These are phyloP conservation scores for Liolophura sinensis DNA, from an alignment of 1,140 invertebrate species.

Conservation along the genomic window DNA sequence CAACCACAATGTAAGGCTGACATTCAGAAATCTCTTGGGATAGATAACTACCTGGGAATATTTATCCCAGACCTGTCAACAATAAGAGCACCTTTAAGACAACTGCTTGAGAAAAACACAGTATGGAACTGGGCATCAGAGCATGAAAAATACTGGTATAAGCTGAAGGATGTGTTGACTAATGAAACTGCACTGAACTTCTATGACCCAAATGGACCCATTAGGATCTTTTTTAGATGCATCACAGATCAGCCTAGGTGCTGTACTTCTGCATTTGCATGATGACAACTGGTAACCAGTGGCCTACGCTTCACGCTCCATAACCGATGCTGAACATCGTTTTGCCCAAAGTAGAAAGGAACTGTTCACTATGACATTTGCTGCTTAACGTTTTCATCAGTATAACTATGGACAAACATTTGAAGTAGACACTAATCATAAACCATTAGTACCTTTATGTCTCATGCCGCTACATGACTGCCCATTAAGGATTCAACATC, in stretches of 20 bases:
- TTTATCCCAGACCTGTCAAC: conserved; percentile 25
- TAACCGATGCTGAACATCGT: conserved; percentile 15
- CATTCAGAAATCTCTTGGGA: conserved; percentile 23
- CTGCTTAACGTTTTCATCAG: conserved; percentile 60
- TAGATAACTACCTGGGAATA: conserved; percentile 21
- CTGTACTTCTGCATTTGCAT: conserved; percentile 23
- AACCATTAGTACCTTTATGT: conserved; percentile 40
- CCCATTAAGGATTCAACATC: conserved; percentile 29
- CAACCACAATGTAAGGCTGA: conserved; percentile 14
- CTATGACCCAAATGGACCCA: conserved; percentile 20
- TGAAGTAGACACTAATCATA: conserved; percentile 46
- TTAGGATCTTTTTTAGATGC: conserved; percentile 21
- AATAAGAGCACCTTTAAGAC: conserved; percentile 16
- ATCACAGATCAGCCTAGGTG: conserved; percentile 30
- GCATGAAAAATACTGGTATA: conserved; percentile 11
- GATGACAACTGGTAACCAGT: too few species aligned
- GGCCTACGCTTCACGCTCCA: conserved; percentile 23
- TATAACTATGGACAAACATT: conserved; percentile 57
- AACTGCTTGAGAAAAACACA: conserved; percentile 14
- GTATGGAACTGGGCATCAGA: conserved; percentile 15
- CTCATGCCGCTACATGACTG: conserved; percentile 26
- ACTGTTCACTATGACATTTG: conserved; percentile 61
- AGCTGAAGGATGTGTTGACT: conserved; percentile 12
- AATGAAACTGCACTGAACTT: conserved; percentile 11
- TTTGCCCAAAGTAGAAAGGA: conserved; percentile 61